Evolutionary conservation across 2,113 vertebrate genomes (phyloP), one percentile per base, ranked within the genome.

Genomic region (Riparia riparia): DNA sequence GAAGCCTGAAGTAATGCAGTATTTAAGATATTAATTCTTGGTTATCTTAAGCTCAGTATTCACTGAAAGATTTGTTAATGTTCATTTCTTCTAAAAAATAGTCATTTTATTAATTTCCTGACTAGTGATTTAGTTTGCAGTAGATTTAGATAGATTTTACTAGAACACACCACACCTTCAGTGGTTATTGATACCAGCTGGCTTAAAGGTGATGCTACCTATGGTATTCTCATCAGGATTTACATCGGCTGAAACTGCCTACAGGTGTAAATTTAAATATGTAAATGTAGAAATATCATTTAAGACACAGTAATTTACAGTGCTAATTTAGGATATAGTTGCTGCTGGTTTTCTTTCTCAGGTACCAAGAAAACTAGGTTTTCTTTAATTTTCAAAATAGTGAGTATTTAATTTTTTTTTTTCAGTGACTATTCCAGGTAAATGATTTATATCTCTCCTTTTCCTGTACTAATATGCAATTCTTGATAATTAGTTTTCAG

Each of bases 141-240:
- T n/a, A 72, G 14, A 42, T 76, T 74, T 77, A 60, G 3, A 42
- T 11, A 72, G 22, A 60, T 64, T 83, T 72, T 29, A 72, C 37
- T 8, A 32, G 28, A 71, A 34, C 15, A 44, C 5, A 17, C 6
- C 0, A 0, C 5, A 5, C 7, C 8, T 66, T 41, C n/a, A 44
- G 22, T 64, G 34, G 7, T 80, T 83, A 37, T 53, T 80, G 1
- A 1, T 68, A 28, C 25, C 22, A 63, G 9, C 9, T 49, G 63
- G 9, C 10, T 83, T 72, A 63, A 91, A 74, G 12, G 29, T 57
- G 17, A 49, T 0, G 1, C 4, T 82, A 7, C 24, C 26, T 32
- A 8, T 14, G 1, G 14, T 8, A 2, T 50, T 54, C 25, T 69
- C 19, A 2, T 77, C 26, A 68, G 13, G 17, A 45, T 89, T 80